Conservation (phyloP, 2,797 vertebrate genomes). For the Molossus alvarezi region DNA sequence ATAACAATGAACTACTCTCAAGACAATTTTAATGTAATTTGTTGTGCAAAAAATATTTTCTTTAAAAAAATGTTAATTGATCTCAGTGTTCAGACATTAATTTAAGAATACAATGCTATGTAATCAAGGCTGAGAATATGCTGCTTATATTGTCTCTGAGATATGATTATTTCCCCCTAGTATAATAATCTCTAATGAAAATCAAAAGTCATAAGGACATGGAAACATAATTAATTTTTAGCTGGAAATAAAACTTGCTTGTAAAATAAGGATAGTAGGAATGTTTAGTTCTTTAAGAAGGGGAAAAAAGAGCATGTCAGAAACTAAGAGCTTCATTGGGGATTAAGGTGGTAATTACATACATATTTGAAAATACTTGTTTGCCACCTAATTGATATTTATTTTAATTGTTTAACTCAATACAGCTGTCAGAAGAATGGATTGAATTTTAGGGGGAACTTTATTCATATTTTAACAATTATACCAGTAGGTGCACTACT, state of each 20-base stretch:
- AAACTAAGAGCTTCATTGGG: background rate
- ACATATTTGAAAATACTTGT: slow-evolving; percentile 16
- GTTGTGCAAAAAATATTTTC: slow-evolving; percentile 50
- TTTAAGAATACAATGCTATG: slow-evolving; percentile 81
- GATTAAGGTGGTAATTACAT: background rate
- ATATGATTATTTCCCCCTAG: slow-evolving; percentile 75
- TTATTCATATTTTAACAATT: background rate
- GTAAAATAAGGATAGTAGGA: background rate
- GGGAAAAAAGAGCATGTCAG: background rate
- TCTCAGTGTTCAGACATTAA: slow-evolving; percentile 78
- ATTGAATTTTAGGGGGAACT: background rate
- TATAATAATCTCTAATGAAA: slow-evolving; percentile 83
- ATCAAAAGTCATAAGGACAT: slow-evolving; percentile 74
- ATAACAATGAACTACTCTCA: slow-evolving; percentile 59
- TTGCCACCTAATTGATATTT: background rate
- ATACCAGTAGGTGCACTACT: background rate
- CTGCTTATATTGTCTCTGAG: slow-evolving; percentile 74
- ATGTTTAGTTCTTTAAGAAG: background rate
- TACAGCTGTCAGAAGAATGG: background rate
- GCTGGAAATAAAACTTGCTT: slow-evolving; percentile 61
- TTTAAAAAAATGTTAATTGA: slow-evolving; percentile 79
- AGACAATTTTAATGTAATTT: slow-evolving; percentile 79
- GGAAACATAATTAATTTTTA: slow-evolving; percentile 67
- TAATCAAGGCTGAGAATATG: slow-evolving; percentile 76
- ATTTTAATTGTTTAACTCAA: slow-evolving; percentile 33